These are phyloP conservation scores for Oenanthe oenanthe DNA, from an alignment of 2,113 vertebrate genomes.

Conservation along the genomic window DNA sequence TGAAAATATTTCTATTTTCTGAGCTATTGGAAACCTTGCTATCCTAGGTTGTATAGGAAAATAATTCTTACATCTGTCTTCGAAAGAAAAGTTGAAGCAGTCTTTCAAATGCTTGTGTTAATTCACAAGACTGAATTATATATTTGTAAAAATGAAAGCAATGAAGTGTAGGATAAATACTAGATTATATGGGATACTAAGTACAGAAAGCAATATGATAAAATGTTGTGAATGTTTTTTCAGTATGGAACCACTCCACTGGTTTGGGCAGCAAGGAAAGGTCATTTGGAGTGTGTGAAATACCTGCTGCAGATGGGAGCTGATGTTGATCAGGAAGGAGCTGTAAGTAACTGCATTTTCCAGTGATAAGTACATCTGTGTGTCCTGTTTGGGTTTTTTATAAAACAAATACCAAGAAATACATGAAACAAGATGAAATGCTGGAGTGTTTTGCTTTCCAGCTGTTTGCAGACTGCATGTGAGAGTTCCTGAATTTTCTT, in stretches of 20 bases:
- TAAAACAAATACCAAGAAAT: not conserved
- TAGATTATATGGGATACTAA: not conserved
- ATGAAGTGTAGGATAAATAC: not conserved
- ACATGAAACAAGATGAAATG: not conserved
- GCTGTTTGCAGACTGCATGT: not conserved
- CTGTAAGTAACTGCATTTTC: conserved; percentile 77
- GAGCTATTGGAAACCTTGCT: not conserved
- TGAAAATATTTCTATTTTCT: not conserved
- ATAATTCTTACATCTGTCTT: not conserved
- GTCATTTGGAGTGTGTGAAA: conserved; percentile 91
- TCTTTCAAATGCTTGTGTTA: not conserved
- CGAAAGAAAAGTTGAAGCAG: not conserved
- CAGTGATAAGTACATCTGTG: not conserved
- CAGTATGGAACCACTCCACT: conserved; percentile 96
- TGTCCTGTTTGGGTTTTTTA: not conserved
- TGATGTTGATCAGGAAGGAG: conserved; percentile 98
- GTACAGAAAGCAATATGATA: not conserved
- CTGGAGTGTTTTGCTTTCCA: not conserved
- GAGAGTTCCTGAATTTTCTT: not conserved
- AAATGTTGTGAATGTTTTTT: not conserved
- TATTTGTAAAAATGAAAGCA: not conserved
- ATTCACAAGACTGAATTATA: not conserved
- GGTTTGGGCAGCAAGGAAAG: conserved; percentile 95
- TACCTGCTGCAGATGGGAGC: conserved; percentile 92
- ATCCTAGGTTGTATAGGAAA: not conserved